Evolutionary conservation across 1,140 invertebrate species (phyloP).

Genomic region (Scaptomyza hsui): DNA sequence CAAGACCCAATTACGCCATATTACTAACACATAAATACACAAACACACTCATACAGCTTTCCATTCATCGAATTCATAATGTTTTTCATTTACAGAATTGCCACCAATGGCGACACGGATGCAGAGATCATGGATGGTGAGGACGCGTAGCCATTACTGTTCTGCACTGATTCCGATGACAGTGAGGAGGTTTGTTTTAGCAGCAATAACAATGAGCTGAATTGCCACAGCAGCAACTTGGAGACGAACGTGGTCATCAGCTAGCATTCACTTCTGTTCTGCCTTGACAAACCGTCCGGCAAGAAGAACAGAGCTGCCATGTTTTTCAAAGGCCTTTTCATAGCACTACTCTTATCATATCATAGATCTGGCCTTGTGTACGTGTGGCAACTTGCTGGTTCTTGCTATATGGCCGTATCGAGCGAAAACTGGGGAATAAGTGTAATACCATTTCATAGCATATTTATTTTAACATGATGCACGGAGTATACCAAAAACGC

Average conservation of each 20-base stretch:
- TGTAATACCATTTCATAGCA: constrained; percentile 50
- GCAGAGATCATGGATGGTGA: constrained; percentile 67
- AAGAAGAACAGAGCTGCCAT: constrained; percentile 40
- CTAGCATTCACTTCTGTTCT: constrained; percentile 63
- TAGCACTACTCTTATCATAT: constrained; percentile 18
- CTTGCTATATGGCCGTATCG: constrained; percentile 1
- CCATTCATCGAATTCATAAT: constrained; percentile 36
- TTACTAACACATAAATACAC: neutral
- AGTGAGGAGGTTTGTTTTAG: constrained; percentile 72
- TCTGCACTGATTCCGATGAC: constrained; percentile 77
- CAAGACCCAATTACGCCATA: neutral
- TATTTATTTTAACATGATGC: constrained; percentile 22
- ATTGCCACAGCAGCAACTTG: constrained; percentile 64
- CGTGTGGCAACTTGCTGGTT: neutral
- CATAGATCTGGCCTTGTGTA: constrained; percentile 2
- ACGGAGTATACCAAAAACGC: constrained; percentile 58
- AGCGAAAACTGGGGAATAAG: constrained; percentile 56
- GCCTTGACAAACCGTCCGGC: constrained; percentile 43
- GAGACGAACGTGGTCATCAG: constrained; percentile 65
- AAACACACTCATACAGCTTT: neutral
- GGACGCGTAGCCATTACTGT: constrained; percentile 83
- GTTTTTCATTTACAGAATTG: constrained; percentile 62
- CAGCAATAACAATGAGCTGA: constrained; percentile 69
- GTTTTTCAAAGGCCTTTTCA: neutral
- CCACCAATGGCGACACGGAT: constrained; percentile 64